These are phyloP conservation scores for Rhopalosiphum padi DNA, from an alignment of 1,140 invertebrate species.

Conservation along the genomic window DNA sequence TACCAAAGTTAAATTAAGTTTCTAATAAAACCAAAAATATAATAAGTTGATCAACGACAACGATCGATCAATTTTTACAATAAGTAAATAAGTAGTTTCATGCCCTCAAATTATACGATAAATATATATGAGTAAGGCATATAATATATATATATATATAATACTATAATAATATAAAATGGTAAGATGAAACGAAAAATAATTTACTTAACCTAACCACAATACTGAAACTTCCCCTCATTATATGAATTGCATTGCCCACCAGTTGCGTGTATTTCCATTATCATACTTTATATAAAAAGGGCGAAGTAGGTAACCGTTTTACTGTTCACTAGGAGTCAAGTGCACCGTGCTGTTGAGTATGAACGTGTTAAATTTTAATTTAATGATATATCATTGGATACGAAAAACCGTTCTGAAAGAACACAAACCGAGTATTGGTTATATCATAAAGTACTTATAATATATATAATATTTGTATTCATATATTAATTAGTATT, in stretches of 20 bases:
- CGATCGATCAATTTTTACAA: too few species aligned
- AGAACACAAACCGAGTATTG: too few species aligned
- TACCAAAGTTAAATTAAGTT: background rate
- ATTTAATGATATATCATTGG: background rate
- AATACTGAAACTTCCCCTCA: background rate
- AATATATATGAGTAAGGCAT: background rate
- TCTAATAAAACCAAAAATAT: background rate
- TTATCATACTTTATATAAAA: background rate
- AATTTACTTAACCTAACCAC: background rate
- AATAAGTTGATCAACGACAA: background rate
- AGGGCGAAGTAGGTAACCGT: background rate
- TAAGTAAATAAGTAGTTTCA: too few species aligned
- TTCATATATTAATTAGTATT: background rate
- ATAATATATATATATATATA: background rate
- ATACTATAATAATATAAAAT: background rate
- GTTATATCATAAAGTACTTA: background rate
- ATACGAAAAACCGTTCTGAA: background rate
- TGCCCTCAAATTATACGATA: too few species aligned
- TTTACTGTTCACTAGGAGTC: background rate
- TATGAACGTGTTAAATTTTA: background rate
- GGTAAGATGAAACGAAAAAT: background rate
- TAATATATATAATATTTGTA: too few species aligned
- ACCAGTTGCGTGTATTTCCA: background rate
- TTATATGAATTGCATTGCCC: background rate
- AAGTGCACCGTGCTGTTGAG: background rate